A percentile compares a stretch with the other conserved stretches of the same genome.
phyloP scores from a whole-genome alignment of 2,113 vertebrate genomes.

The Chitala chitala region DNA sequence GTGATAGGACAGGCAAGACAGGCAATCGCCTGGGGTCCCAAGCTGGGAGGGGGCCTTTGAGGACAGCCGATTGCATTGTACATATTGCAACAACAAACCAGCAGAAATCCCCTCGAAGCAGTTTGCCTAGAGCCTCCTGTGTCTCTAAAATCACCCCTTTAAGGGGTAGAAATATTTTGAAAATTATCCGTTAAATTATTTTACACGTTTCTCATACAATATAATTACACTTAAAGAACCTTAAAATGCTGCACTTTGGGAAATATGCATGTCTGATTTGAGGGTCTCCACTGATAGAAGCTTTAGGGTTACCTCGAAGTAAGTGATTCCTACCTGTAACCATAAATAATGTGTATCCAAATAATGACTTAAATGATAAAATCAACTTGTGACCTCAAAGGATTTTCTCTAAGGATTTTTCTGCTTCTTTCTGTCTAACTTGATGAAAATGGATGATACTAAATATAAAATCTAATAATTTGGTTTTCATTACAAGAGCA shows the following conservation, averaged over 20 bases:
- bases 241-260: slow-evolving; percentile 2
- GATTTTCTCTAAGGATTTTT: neutral
- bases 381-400: slow-evolving; percentile 1
- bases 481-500: too few relatives aligned
- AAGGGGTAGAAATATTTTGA: slow-evolving; percentile 3
- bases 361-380: neutral
- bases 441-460: too few relatives aligned
- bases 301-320: neutral
- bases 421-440: neutral
- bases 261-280: neutral
- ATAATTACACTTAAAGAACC: slow-evolving; percentile 9
- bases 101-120: too few relatives aligned
- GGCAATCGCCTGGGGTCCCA: too few relatives aligned
- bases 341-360: neutral
- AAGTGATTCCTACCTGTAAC: neutral
- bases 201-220: slow-evolving; percentile 1
- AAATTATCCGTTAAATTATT: neutral
- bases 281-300: neutral
- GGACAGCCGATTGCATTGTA: too few relatives aligned
- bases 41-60: too few relatives aligned
- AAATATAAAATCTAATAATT: too few relatives aligned
- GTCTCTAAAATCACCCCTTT: too few relatives aligned
- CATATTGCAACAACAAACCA: too few relatives aligned
- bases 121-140: too few relatives aligned
- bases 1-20: too few relatives aligned